Percentiles rank a stretch among this genome's conserved stretches.
These are phyloP conservation scores for Cydia fagiglandana DNA, from an alignment of 1,140 invertebrate genomes.

Conservation along the genomic window DNA sequence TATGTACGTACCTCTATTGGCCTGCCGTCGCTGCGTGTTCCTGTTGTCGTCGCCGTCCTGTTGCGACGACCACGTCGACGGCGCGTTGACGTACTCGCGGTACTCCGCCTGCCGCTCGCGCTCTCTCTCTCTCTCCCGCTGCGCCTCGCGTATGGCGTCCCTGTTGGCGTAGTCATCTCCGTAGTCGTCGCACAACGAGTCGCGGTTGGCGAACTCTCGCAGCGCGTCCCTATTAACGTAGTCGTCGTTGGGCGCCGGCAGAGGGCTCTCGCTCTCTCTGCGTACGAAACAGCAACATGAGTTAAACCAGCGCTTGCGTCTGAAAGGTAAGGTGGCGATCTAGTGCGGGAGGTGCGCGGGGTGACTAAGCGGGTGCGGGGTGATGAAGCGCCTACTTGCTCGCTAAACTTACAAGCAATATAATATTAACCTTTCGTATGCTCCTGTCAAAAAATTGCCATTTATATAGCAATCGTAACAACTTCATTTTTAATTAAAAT, in stretches of 20 bases:
- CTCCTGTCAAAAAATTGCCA: too few species aligned
- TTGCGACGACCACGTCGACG: constrained; percentile 53
- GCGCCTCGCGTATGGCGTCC: constrained; percentile 75
- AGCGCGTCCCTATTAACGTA: constrained; percentile 74
- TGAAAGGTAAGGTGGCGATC: constrained; percentile 63
- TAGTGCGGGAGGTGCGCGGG: constrained; percentile 57
- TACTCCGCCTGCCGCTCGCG: constrained; percentile 61
- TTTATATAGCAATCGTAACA: too few species aligned
- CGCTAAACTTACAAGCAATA: neutral
- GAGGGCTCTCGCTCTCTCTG: constrained; percentile 76
- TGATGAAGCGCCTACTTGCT: constrained; percentile 6
- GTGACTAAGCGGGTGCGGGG: constrained; percentile 15
- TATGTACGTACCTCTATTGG: constrained; percentile 52
- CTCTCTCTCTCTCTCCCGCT: constrained; percentile 68
- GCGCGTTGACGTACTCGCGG: constrained; percentile 75
- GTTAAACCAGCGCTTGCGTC: constrained; percentile 69
- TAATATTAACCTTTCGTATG: too few species aligned
- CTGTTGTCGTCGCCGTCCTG: constrained; percentile 74
- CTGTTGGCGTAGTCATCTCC: constrained; percentile 77
- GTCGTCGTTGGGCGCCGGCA: constrained; percentile 69
- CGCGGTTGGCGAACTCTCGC: constrained; percentile 75
- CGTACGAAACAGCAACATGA: constrained; percentile 74
- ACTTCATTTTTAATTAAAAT: too few species aligned
- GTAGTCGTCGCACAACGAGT: constrained; percentile 74
- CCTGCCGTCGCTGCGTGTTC: constrained; percentile 71